These are phyloP conservation scores for Capricornis sumatraensis DNA, from an alignment of 2,113 vertebrate species.

Conservation along the genomic window DNA sequence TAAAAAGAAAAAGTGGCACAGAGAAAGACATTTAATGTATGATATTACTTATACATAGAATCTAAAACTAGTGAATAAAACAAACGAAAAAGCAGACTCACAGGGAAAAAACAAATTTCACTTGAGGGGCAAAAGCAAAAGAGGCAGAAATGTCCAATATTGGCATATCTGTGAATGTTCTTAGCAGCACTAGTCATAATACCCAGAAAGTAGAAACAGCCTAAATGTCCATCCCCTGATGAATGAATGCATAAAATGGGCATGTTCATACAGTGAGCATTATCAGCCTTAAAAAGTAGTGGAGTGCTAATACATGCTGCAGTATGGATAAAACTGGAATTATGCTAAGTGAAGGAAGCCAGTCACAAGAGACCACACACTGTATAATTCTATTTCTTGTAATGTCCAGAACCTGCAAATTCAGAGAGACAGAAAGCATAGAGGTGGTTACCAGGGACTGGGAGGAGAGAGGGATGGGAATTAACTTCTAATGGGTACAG, in stretches of 20 bases:
- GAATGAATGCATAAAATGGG: background rate
- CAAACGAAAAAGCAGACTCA: background rate
- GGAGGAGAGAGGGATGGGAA: rapidly evolving
- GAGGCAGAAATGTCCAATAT: background rate
- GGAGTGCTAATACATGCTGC: background rate
- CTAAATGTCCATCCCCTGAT: background rate
- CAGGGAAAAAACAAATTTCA: background rate
- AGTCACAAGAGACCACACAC: background rate
- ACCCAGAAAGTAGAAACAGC: background rate
- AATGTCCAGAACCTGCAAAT: background rate
- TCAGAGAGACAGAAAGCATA: background rate
- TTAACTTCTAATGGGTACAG: background rate
- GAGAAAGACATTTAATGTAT: background rate
- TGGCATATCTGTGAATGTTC: background rate
- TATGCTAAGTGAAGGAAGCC: background rate
- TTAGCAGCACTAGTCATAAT: background rate
- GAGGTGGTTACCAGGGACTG: background rate
- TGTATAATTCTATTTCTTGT: background rate
- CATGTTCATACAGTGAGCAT: background rate
- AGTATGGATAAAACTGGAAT: background rate
- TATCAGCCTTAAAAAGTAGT: background rate
- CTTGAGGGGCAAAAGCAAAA: background rate
- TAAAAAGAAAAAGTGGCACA: background rate
- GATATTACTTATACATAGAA: background rate
- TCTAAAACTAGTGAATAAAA: background rate